Conservation (phyloP, 1,140 invertebrate genomes). For the Palaemon carinicauda region DNA sequence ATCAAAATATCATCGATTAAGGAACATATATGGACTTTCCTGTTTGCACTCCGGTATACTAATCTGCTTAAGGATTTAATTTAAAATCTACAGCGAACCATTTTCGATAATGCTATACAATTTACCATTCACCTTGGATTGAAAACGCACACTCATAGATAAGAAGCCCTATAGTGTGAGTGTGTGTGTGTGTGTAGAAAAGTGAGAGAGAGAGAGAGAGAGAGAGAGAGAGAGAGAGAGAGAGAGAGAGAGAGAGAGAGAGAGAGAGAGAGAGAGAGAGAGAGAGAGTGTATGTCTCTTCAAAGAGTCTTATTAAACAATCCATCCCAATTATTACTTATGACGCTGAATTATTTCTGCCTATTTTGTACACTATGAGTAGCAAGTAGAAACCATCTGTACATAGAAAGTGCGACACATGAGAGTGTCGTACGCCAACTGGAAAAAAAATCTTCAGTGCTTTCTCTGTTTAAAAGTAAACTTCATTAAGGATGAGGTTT, state of each 20-base stretch:
- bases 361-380: no score
- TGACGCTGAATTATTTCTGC: no score
- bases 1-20: not conserved
- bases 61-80: not conserved
- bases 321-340: not conserved
- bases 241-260: not conserved
- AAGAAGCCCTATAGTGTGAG: not conserved
- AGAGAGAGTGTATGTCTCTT: no score
- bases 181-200: no score
- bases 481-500: no score
- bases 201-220: not conserved
- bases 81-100: no score
- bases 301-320: not conserved
- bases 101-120: not conserved
- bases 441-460: no score
- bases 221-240: not conserved
- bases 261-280: constrained; percentile 1
- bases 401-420: no score
- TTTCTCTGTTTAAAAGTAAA: no score
- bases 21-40: not conserved
- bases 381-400: no score
- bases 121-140: not conserved
- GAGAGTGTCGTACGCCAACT: no score
- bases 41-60: not conserved
- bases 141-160: not conserved